Evolutionary conservation across 2,797 vertebrate genomes (phyloP), one percentile per base, ranked within the genome.

Genomic region (Ficedula albicollis): DNA sequence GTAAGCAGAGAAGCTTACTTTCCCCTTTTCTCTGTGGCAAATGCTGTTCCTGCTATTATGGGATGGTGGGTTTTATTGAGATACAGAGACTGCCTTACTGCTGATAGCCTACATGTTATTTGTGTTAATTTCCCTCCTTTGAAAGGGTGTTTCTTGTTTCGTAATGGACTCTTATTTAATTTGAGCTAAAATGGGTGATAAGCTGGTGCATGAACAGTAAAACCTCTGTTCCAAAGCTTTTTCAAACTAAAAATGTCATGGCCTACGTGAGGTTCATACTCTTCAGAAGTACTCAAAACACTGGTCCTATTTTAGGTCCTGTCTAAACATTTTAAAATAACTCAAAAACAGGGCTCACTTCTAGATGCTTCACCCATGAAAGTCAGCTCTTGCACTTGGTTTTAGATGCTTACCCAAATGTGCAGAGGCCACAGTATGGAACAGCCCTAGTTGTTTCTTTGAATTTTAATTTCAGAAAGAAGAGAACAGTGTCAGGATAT

Each of bases 271-370:
- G 80, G 68, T 63, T 94, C 63, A 25, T 88, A 30, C 46, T 77
- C 78, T 77, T 91, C 54, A 90, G 60, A 84, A 90, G 88, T 82
- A 93, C 86, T 92, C 38, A 67, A 74, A 93, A 87, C 72, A 83
- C 46, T 87, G 52, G 20, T 76, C 80, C 54, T 92, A 83, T 92
- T 95, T 96, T 92, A 93, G 82, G 46, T 48, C 54, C 62, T 85
- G 51, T 94, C 79, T 89, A 93, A 95, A 94, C 79, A 85, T 87
- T 77, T 93, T 51, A 95, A 95, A 96, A 96, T 93, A 92, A 78
- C 73, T 90, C 2, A 5, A 56, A 93, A 95, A 48, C 76, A 93
- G 60, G 48, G 13, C 58, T 76, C 19, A 12, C 13, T 95, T 84
- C 49, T 80, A 30, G 64, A 46, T 82, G 38, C 15, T 87, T 96